These are phyloP conservation scores for Vespertilio murinus DNA, from an alignment of 2,797 vertebrate genomes.

Conservation along the genomic window DNA sequence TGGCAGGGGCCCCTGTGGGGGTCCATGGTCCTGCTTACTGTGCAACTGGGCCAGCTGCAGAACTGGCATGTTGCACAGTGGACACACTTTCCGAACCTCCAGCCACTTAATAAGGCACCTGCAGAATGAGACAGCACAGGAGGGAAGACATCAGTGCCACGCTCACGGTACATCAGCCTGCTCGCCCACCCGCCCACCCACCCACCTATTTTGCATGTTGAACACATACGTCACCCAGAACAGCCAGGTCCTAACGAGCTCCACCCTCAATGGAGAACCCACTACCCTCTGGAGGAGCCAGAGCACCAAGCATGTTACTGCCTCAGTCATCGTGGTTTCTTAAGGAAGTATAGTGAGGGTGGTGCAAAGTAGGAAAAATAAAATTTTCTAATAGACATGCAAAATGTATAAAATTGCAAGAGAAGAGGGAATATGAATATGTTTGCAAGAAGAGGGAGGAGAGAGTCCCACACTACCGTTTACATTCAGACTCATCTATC, in stretches of 20 bases:
- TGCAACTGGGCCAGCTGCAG: conserved; percentile 96
- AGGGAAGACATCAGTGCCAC: neutral
- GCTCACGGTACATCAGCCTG: neutral
- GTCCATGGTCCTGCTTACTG: conserved; percentile 85
- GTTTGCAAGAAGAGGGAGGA: neutral
- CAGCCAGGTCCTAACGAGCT: neutral
- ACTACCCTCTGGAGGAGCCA: neutral
- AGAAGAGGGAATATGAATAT: neutral
- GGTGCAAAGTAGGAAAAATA: neutral
- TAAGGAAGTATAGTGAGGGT: neutral
- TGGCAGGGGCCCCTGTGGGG: conserved; percentile 91
- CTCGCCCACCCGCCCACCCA: neutral
- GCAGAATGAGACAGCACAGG: conserved; percentile 40
- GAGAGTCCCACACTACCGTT: neutral
- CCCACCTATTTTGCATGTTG: neutral
- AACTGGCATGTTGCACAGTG: conserved; percentile 98
- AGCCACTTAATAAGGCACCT: conserved; percentile 99
- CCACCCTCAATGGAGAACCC: neutral
- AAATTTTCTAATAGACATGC: conserved; percentile 30
- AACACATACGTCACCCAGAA: neutral
- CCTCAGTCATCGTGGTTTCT: neutral
- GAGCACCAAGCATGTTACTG: neutral
- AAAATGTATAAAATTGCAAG: neutral
- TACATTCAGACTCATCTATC: conserved; percentile 20
- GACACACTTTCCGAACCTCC: conserved; percentile 99